Evolutionary conservation across 2,797 vertebrate genomes (phyloP).

Genomic region (Neoniphon sammara): DNA sequence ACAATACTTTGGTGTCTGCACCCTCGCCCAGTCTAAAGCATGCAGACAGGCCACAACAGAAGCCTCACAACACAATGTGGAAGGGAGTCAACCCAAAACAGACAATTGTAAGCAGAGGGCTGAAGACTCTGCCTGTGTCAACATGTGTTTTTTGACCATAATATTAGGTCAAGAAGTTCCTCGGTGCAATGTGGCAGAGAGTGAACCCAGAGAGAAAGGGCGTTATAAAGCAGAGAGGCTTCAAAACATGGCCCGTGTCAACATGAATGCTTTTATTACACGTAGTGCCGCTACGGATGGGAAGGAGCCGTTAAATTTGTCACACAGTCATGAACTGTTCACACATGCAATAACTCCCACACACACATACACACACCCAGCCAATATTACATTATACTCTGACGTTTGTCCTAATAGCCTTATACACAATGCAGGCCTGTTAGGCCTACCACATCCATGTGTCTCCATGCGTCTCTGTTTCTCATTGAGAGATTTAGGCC

Average conservation of each 20-base stretch:
- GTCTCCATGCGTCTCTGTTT: constrained; percentile 30
- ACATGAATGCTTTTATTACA: background rate
- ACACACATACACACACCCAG: background rate
- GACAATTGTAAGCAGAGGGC: constrained; percentile 26
- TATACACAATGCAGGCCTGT: background rate
- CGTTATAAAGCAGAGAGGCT: background rate
- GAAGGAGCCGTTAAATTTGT: background rate
- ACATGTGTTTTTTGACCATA: constrained; percentile 33
- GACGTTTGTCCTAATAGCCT: background rate
- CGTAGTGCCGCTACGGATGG: background rate
- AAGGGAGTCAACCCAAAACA: constrained; percentile 46
- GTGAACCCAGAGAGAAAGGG: background rate
- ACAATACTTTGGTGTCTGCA: constrained; percentile 51
- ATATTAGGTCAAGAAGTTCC: constrained; percentile 30
- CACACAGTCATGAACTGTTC: background rate
- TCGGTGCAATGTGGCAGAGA: constrained; percentile 6
- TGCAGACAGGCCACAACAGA: constrained; percentile 64
- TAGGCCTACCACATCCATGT: background rate
- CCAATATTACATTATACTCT: background rate
- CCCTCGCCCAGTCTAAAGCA: constrained; percentile 51
- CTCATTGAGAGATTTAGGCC: constrained; percentile 28
- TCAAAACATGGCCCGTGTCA: background rate
- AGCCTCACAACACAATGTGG: constrained; percentile 43
- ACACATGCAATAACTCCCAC: background rate
- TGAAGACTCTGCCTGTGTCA: constrained; percentile 10